Evolutionary conservation across 2,888 invertebrate species (phyloP).

Genomic region (Parapristionchus giblindavisi): DNA sequence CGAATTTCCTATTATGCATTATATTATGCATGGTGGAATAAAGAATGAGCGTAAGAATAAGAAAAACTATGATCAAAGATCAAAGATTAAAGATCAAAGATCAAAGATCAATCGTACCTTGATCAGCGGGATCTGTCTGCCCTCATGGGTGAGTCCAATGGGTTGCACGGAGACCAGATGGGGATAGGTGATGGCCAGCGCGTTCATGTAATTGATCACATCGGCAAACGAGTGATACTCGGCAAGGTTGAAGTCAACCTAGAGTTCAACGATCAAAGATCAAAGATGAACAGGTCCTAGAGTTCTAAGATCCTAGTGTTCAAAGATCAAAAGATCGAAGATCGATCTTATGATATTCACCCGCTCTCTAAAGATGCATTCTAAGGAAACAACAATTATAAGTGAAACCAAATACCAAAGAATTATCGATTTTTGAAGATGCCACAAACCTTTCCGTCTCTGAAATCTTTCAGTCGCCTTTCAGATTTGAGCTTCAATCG

Average conservation of each 20-base stretch:
- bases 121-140: slow-evolving; percentile 67
- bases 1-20: too few species aligned
- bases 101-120: slow-evolving; percentile 56
- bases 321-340: not conserved
- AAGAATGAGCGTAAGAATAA: slow-evolving; percentile 11
- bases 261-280: not conserved
- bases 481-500: slow-evolving; percentile 49
- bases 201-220: slow-evolving; percentile 68
- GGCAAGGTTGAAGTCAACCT: slow-evolving; percentile 62
- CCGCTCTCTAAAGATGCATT: not conserved
- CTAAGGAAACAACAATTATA: not conserved
- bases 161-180: slow-evolving; percentile 67
- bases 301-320: not conserved
- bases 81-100: too few species aligned
- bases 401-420: not conserved
- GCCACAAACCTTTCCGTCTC: slow-evolving; percentile 51
- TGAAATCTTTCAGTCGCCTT: slow-evolving; percentile 52
- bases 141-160: slow-evolving; percentile 69
- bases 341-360: not conserved
- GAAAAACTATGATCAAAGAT: too few species aligned
- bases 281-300: not conserved
- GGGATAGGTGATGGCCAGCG: slow-evolving; percentile 66
- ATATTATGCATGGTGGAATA: not conserved
- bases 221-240: slow-evolving; percentile 68
- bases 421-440: not conserved